Evolutionary conservation across 2,113 vertebrate species (phyloP), one percentile per base, ranked within the genome.

Genomic region (Pseudopipra pipra): DNA sequence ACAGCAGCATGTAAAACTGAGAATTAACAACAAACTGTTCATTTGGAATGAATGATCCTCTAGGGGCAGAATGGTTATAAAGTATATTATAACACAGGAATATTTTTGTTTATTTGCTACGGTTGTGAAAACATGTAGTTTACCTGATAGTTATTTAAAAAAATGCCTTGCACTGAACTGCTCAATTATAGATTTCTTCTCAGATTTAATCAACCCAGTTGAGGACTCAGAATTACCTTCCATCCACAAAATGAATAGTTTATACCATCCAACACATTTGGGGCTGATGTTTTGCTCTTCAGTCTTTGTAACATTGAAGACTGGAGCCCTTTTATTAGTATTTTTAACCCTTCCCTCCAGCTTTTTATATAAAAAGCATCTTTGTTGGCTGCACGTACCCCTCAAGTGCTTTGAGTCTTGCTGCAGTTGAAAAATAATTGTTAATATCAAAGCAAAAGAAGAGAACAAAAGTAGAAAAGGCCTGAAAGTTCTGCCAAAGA

Each of bases 231-330:
- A 96, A 68, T 56, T 95, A 81, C 52, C 35, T 91, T 96, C 83
- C 56, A 75, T 96, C 95, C 81, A 89, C 28, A 23, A 95, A 96
- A 82, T 90, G 43, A 90, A 39, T 84, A 49, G 55, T 95, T 95
- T 87, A 85, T 92, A 52, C 46, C 72, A 92, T 95, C 75, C 28
- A 85, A 49, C 81, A 77, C 68, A 35, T 90, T 47, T 80, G 37
- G 31, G 44, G 22, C 39, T 85, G 61, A 72, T 63, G 37, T 87
- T 89, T 73, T 89, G n/a, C 59, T 84, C 5, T 35, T 90, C n/a
- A 22, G 12, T 70, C 72, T 76, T 86, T 27, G 41, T 44, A 73
- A 13, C 37, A 44, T 25, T 28, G 24, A 67, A 70, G 49, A 46
- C 14, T 68, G 16, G 13, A 82, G 49, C 23, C 5, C 27, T 47